phyloP scores from a whole-genome alignment of 2,888 invertebrate genomes.

The Reticulitermes lucifugus region DNA sequence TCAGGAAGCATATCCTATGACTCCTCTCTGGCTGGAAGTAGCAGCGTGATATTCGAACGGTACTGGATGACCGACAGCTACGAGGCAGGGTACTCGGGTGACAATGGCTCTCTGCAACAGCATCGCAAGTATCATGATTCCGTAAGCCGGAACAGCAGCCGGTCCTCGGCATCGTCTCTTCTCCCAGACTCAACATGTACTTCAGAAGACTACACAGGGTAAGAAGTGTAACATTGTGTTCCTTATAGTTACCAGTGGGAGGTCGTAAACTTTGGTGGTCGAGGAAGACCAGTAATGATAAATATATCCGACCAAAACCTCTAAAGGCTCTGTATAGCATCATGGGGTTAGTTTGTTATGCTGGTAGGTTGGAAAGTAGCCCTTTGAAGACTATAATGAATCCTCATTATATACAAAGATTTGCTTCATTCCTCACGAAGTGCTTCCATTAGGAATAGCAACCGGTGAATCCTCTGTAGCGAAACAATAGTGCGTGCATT shows the following conservation, averaged over 20 bases:
- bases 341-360: no score
- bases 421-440: no score
- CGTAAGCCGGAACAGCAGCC: not conserved
- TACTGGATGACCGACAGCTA: conserved; percentile 4
- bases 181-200: not conserved
- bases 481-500: no score
- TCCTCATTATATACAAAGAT: no score
- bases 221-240: not conserved
- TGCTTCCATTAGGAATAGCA: no score
- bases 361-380: no score
- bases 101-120: not conserved
- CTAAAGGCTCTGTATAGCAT: no score
- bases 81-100: not conserved
- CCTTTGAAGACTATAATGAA: no score
- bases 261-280: no score
- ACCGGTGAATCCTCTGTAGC: no score
- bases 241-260: not conserved
- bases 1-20: not conserved
- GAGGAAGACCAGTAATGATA: no score
- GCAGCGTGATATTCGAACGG: not conserved
- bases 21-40: not conserved
- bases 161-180: not conserved
- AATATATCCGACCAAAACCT: no score
- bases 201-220: not conserved
- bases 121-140: not conserved